phyloP scores from a whole-genome alignment of 1,140 invertebrate genomes.

The Danaus plexippus region DNA sequence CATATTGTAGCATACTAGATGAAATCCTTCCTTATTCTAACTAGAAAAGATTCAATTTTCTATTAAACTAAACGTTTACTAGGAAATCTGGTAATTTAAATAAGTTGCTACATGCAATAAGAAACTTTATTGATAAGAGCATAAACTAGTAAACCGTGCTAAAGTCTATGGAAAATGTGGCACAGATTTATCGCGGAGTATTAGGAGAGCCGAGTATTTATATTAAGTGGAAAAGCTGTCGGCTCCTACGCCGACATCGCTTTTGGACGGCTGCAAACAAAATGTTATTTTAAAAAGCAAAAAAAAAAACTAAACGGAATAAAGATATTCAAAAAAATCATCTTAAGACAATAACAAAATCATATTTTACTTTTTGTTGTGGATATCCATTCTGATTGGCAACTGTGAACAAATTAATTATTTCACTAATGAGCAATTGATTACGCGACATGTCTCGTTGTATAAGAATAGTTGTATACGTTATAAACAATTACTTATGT shows the following conservation, averaged over 20 bases:
- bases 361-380: no score
- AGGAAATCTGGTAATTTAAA: conserved; percentile 30
- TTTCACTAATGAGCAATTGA: no score
- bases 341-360: no score
- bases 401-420: no score
- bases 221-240: conserved; percentile 69
- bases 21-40: conserved; percentile 33
- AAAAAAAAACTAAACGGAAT: no score
- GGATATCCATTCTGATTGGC: no score
- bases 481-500: no score
- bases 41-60: conserved; percentile 35
- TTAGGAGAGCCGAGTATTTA: conserved; percentile 62
- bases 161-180: conserved; percentile 29
- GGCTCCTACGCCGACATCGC: conserved; percentile 59
- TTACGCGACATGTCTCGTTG: no score
- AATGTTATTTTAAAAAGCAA: conserved; percentile 7
- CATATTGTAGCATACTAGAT: conserved; percentile 20
- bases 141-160: conserved; percentile 41
- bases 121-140: conserved; percentile 41
- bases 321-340: no score
- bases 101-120: conserved; percentile 28
- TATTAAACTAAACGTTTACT: conserved; percentile 19
- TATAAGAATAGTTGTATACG: no score
- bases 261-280: conserved; percentile 58
- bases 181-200: conserved; percentile 57